Percentiles rank a stretch among this genome's conserved stretches.
These are phyloP conservation scores for Rallus crepitans DNA, from an alignment of 2,797 vertebrate genomes.

Conservation along the genomic window DNA sequence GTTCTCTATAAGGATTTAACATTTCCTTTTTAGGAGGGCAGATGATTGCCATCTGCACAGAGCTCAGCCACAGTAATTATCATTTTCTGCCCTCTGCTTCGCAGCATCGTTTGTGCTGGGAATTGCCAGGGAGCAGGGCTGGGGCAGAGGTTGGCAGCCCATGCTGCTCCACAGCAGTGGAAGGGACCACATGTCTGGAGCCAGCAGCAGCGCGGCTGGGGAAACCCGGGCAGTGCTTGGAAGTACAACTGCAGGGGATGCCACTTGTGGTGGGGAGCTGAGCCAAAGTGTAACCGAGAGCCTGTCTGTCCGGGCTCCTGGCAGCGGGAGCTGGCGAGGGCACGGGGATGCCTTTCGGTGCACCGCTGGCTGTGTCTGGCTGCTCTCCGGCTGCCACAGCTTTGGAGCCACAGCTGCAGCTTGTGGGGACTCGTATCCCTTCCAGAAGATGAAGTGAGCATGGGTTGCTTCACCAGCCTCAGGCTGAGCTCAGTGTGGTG, in stretches of 20 bases:
- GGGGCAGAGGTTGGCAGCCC: not conserved
- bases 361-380: not conserved
- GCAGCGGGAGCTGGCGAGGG: rapidly evolving
- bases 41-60: not conserved
- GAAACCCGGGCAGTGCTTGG: not conserved
- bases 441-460: not conserved
- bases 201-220: not conserved
- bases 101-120: rapidly evolving
- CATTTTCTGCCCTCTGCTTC: rapidly evolving
- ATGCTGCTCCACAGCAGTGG: rapidly evolving
- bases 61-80: not conserved
- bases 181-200: not conserved
- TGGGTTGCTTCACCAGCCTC: not conserved
- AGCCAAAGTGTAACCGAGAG: not conserved
- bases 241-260: not conserved
- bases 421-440: not conserved
- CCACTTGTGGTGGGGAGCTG: not conserved
- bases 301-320: not conserved
- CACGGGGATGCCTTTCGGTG: rapidly evolving
- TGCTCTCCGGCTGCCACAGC: not conserved
- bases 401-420: rapidly evolving
- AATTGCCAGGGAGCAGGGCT: not conserved
- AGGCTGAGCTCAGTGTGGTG: rapidly evolving
- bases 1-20: not conserved
- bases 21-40: not conserved